Percentiles rank a stretch among this genome's conserved stretches.
These are phyloP conservation scores for Hypanus sabinus DNA, from an alignment of 2,113 vertebrate genomes.

Conservation along the genomic window DNA sequence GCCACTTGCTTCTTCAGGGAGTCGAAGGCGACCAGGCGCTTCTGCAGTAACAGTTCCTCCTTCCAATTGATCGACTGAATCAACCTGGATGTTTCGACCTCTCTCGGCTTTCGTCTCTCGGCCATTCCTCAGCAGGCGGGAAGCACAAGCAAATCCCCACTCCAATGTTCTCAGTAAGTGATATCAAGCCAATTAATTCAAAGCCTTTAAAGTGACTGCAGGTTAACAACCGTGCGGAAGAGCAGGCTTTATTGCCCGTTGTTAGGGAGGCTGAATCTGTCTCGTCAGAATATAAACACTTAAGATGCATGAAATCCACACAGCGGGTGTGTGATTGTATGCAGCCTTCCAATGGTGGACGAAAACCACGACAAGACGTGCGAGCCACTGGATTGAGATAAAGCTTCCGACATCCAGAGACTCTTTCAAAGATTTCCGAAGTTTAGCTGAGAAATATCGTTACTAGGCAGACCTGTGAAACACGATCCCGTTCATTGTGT, in stretches of 20 bases:
- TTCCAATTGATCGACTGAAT: constrained; percentile 41
- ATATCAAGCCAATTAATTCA: background rate
- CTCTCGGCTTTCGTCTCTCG: background rate
- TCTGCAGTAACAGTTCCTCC: constrained; percentile 45
- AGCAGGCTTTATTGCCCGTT: background rate
- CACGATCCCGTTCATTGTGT: background rate
- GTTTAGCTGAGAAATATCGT: background rate
- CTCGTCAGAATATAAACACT: background rate
- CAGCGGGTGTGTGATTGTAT: background rate
- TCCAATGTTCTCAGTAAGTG: background rate
- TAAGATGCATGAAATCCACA: background rate
- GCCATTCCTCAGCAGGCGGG: rapidly evolving
- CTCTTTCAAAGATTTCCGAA: background rate
- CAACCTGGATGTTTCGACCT: constrained; percentile 38
- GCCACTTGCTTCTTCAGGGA: constrained; percentile 42
- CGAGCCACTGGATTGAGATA: background rate
- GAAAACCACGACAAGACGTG: background rate
- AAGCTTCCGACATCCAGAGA: background rate
- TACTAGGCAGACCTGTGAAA: background rate
- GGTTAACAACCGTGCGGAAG: background rate
- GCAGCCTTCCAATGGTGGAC: background rate
- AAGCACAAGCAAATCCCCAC: background rate
- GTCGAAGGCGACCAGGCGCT: constrained; percentile 39
- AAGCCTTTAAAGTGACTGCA: background rate
- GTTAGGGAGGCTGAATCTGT: background rate